Evolutionary conservation across 1,140 invertebrate genomes (phyloP).

Genomic region (Octopus sinensis): DNA sequence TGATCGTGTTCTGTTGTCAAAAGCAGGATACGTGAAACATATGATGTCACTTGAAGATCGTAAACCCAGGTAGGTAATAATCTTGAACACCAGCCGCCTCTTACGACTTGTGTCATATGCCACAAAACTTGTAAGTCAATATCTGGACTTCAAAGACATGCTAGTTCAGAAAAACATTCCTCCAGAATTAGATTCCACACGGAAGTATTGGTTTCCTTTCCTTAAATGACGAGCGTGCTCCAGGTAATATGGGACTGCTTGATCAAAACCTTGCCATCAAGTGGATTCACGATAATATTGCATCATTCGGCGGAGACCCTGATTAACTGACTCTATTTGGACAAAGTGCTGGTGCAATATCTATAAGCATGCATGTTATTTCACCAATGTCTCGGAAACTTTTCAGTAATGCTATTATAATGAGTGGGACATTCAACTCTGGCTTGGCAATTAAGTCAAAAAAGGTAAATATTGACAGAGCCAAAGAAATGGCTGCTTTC

Average conservation of each 20-base stretch:
- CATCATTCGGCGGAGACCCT: slow-evolving; percentile 24
- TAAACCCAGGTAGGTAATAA: too few relatives aligned
- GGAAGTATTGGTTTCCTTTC: slow-evolving; percentile 76
- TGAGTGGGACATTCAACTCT: slow-evolving; percentile 64
- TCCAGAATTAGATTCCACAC: too few relatives aligned
- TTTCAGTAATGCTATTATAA: background rate
- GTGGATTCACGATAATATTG: slow-evolving; percentile 64
- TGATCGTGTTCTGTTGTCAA: too few relatives aligned
- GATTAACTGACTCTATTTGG: slow-evolving; percentile 31
- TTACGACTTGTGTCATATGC: too few relatives aligned
- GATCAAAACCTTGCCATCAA: slow-evolving; percentile 72
- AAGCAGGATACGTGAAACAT: too few relatives aligned
- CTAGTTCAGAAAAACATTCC: too few relatives aligned
- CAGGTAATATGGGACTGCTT: slow-evolving; percentile 73
- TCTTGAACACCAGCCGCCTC: too few relatives aligned
- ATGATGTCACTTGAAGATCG: too few relatives aligned
- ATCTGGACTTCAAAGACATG: too few relatives aligned
- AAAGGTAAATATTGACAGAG: slow-evolving; percentile 73
- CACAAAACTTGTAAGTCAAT: too few relatives aligned
- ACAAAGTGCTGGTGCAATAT: slow-evolving; percentile 28
- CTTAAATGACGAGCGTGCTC: slow-evolving; percentile 72
- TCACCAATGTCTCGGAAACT: slow-evolving; percentile 14
- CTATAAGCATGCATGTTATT: slow-evolving; percentile 22
- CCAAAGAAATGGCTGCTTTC: slow-evolving; percentile 42
- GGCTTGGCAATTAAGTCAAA: slow-evolving; percentile 85